A percentile compares a stretch with the other conserved stretches of the same genome.
These are phyloP conservation scores for Enteromius treurensis DNA, from an alignment of 2,797 vertebrate genomes.

Conservation along the genomic window DNA sequence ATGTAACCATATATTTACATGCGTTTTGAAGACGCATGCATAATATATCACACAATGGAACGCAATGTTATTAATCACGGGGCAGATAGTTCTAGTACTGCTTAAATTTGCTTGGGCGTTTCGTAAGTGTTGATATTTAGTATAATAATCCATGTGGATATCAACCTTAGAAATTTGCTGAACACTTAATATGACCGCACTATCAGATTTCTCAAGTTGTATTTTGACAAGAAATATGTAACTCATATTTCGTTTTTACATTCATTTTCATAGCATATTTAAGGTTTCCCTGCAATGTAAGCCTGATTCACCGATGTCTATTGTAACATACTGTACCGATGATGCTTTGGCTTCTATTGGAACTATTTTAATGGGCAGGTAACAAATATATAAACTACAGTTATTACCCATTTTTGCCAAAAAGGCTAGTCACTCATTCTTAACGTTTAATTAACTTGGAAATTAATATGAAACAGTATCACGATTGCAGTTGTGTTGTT, in stretches of 20 bases:
- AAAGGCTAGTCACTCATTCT: not conserved
- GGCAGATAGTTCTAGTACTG: not conserved
- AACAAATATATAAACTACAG: not conserved
- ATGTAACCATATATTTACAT: slow-evolving; percentile 35
- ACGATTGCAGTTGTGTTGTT: not conserved
- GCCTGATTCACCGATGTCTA: not conserved
- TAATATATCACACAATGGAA: not conserved
- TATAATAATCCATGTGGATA: not conserved
- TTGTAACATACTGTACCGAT: not conserved
- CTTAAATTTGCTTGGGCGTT: not conserved
- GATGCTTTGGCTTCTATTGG: not conserved
- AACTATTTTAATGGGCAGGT: not conserved
- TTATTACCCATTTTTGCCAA: not conserved
- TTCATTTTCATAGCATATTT: not conserved
- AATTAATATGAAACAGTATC: not conserved
- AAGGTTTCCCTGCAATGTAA: not conserved
- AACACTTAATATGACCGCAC: not conserved
- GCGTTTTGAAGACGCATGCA: not conserved
- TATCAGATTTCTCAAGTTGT: not conserved
- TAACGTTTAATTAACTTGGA: not conserved
- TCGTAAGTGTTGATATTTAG: not conserved
- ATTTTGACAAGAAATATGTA: not conserved
- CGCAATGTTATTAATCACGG: not conserved
- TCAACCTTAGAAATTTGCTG: too few relatives aligned
- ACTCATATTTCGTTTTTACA: not conserved